These are phyloP conservation scores for Penelope pileata DNA, from an alignment of 2,113 vertebrate genomes.

Conservation along the genomic window DNA sequence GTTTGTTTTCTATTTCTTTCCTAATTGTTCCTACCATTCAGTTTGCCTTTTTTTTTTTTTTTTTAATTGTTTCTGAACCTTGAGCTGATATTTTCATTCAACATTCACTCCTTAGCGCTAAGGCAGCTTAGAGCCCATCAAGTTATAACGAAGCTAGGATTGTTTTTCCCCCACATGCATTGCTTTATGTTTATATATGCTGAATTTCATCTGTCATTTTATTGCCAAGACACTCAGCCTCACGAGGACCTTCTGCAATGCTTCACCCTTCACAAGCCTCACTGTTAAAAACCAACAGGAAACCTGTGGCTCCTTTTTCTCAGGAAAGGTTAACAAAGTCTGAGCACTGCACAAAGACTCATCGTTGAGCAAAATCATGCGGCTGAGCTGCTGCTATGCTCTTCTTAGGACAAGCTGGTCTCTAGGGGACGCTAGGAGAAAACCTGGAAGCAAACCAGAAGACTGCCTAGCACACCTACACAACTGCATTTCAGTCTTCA, in stretches of 20 bases:
- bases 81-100: conserved; percentile 41
- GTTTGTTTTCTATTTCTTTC: background rate
- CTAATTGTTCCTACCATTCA: background rate
- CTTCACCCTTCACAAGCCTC: conserved; percentile 51
- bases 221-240: conserved; percentile 52
- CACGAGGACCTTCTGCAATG: conserved; percentile 59
- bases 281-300: conserved; percentile 53
- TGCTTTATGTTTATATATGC: conserved; percentile 41
- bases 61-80: background rate
- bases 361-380: background rate
- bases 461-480: background rate
- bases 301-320: background rate
- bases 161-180: background rate
- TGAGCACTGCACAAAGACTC: background rate
- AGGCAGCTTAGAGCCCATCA: background rate
- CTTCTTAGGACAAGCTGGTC: background rate
- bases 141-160: background rate
- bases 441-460: background rate
- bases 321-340: background rate
- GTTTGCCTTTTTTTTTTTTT: background rate
- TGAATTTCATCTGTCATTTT: conserved; percentile 59
- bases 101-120: background rate
- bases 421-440: background rate
- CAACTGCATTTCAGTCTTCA: rapidly evolving
- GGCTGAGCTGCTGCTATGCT: background rate